Base-by-base conservation (phyloP, 2,888 invertebrate genomes). In the Liodrosophila aerea region DNA sequence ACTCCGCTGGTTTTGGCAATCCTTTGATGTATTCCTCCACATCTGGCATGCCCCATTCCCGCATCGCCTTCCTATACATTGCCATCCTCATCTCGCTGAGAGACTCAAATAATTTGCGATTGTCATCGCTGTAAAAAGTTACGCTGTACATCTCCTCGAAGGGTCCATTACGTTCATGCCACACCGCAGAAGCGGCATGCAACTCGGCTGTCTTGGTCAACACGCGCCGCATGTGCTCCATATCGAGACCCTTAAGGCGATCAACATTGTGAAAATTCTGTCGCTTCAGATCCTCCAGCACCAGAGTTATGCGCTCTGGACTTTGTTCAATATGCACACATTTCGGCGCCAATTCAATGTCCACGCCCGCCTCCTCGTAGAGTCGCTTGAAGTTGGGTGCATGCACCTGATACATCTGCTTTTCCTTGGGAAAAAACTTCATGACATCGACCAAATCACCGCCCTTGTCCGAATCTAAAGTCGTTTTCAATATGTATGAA, bases 181-280 rank as follows among this genome's bases (percentile, higher is more conserved):
- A 67, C 0, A 85, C 76, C 0, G 75, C 87, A 0, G 89, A 88
- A 0, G 80, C 87, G 0, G 89, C 89, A 76, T 89, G 89, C 2
- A 89, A 64, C 39, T 88, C 78, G 0, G 89, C 88, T 8, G 88
- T 11, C 27, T 87, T 84, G 3, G 62, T 58, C 1, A 89, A 62
- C 1, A 82, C 86, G 0, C 74, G 39, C 9, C 69, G 57, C 46
- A 86, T 85, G 27, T 89, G 87, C 0, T 64, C 56, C 68, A 85
- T 60, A 47, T 89, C 81, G 7, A 89, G 64, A 9, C 88, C 88
- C 15, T 82, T 72, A 1, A 83, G 62, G 0, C 88, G 86, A 64
- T 87, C 80, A 2, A 63, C 53, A 30, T 88, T 89, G 2, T 61
- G 54, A 11, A 85, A 89, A 0, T 76, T 62, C 15, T 63, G 33